Evolutionary conservation across 1,140 invertebrate species (phyloP), one percentile per base, ranked within the genome.

Genomic region (Pseudomyrmex cubaensis): DNA sequence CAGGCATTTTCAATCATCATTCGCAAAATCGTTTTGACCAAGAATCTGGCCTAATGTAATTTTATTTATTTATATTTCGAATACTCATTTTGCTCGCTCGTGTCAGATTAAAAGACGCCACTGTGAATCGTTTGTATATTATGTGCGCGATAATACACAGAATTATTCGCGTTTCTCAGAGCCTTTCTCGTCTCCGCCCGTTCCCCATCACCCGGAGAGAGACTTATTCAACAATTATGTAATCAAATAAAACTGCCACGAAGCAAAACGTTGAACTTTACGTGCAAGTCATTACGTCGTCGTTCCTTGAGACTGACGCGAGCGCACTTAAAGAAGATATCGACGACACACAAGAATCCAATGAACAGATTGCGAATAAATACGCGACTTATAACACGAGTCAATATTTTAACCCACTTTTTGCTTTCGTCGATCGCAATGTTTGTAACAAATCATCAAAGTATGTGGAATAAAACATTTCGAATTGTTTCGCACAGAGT

Each of bases 141-240:
- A 25, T 54, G 5, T 25, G 20, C 13, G 22, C 13, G 7, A 35
- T 22, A 25, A 48, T 13, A 46, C 46, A 50, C 44, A 20, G 20
- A 54, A 15, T 63, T 83, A 66, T 64, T 17, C 61, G n/a, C 54
- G n/a, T 75, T 66, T 80, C 44, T 46, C 56, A 20, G 35, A 35
- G 10, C n/a, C 54, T 70, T 73, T 20, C 66, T 64, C 59, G 52
- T 46, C 25, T 57, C 20, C 48, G 22, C 48, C 17, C 48, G 15
- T 35, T 10, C 10, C 17, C 59, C 0, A 52, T 50, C 22, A 20
- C 10, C 67, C 46, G 35, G 13, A 2, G 25, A 10, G 50, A 13
- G 12, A 52, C 84, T 91, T 91, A 89, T 89, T 83, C 86, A 88
- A 91, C 92, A 93, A 92, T 93, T 93, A 93, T 91, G 87, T 92